These are phyloP conservation scores for Schrankia costaestrigalis DNA, from an alignment of 2,888 invertebrate species.

Conservation along the genomic window DNA sequence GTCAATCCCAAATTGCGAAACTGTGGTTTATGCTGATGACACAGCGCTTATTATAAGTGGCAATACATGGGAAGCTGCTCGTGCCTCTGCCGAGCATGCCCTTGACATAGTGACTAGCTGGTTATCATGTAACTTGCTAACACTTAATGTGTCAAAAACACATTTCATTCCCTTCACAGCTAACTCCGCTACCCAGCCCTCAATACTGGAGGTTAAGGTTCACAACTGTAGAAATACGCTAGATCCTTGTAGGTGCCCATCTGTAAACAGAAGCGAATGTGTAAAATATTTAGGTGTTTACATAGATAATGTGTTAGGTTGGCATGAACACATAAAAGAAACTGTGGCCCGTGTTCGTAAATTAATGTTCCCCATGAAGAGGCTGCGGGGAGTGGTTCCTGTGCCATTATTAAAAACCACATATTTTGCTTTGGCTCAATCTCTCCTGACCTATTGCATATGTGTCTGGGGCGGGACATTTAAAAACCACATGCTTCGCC, in stretches of 20 bases:
- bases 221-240: not conserved
- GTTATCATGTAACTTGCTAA: not conserved
- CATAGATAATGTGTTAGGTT: too few species aligned
- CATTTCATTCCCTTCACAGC: not conserved
- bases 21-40: not conserved
- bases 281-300: too few species aligned
- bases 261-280: slow-evolving; percentile 8
- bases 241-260: not conserved
- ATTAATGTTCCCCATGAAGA: too few species aligned
- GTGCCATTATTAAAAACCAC: too few species aligned
- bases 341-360: too few species aligned
- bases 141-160: not conserved
- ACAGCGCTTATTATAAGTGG: not conserved
- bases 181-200: not conserved
- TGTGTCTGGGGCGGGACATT: too few species aligned
- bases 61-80: not conserved
- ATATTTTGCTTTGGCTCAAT: too few species aligned
- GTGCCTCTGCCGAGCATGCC: not conserved
- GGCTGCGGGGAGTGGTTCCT: too few species aligned
- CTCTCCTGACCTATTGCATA: too few species aligned
- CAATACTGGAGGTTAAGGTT: not conserved
- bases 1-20: too few species aligned
- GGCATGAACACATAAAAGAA: too few species aligned
- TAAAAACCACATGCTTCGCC: too few species aligned
- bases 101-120: not conserved